Evolutionary conservation across 2,797 vertebrate genomes (phyloP).

Genomic region (Echeneis naucrates): DNA sequence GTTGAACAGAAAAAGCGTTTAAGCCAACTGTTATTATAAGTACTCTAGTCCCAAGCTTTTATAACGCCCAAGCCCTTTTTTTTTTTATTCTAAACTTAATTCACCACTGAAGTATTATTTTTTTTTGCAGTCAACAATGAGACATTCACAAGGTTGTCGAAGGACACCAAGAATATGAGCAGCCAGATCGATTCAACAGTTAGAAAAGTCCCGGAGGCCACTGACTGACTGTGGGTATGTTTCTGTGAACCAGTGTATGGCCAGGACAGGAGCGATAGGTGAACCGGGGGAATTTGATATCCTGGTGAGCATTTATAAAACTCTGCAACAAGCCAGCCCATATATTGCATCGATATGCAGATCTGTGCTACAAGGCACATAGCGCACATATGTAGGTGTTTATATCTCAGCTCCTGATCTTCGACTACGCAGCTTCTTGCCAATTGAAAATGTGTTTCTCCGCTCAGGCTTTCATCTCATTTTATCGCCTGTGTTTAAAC

Average conservation of each 20-base stretch:
- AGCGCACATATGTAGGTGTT: conserved; percentile 6
- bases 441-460: conserved; percentile 11
- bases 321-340: conserved; percentile 28
- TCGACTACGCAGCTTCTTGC: conserved; percentile 18
- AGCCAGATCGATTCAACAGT: conserved; percentile 65
- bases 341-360: conserved; percentile 24
- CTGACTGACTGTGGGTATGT: conserved; percentile 51
- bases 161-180: conserved; percentile 67
- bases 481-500: conserved; percentile 41
- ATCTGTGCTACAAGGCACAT: conserved; percentile 29
- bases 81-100: conserved; percentile 53
- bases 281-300: conserved; percentile 40
- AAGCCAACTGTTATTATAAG: conserved; percentile 18
- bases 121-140: conserved; percentile 50
- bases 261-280: conserved; percentile 35
- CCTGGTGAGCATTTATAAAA: conserved; percentile 21
- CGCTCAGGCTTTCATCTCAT: conserved; percentile 18
- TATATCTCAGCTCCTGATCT: conserved; percentile 20
- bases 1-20: conserved; percentile 45
- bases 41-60: conserved; percentile 34
- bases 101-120: conserved; percentile 45
- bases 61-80: conserved; percentile 58
- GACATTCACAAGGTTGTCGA: conserved; percentile 71
- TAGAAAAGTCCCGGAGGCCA: conserved; percentile 61
- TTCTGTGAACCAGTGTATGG: conserved; percentile 45